These are phyloP conservation scores for Uria aalge DNA, from an alignment of 2,113 vertebrate species.

Conservation along the genomic window DNA sequence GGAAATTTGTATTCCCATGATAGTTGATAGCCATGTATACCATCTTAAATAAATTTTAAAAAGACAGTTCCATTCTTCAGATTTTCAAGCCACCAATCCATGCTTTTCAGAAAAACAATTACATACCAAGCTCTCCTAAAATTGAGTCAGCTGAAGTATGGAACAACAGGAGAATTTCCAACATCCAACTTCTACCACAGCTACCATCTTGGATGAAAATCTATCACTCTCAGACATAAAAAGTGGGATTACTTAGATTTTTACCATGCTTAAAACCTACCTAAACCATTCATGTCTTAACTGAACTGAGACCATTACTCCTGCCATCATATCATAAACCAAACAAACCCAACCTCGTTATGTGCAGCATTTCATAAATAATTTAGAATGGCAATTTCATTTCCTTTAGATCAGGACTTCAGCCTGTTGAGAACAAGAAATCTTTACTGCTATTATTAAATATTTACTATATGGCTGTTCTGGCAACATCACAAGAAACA, in stretches of 20 bases:
- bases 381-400: constrained; percentile 23
- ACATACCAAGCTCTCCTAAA: background rate
- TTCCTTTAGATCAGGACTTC: constrained; percentile 35
- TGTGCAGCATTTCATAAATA: constrained; percentile 25
- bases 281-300: background rate
- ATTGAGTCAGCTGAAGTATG: background rate
- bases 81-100: background rate
- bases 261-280: background rate
- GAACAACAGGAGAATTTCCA: background rate
- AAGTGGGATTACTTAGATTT: background rate
- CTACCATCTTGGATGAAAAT: background rate
- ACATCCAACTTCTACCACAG: background rate
- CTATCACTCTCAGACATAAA: background rate
- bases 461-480: constrained; percentile 64
- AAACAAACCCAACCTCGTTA: background rate
- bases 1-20: background rate
- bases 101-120: background rate
- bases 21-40: background rate
- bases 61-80: background rate
- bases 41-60: background rate
- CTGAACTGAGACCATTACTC: background rate
- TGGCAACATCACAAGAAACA: constrained; percentile 38
- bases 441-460: constrained; percentile 59
- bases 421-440: background rate
- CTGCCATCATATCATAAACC: background rate